Evolutionary conservation across 37 sponge, comb jelly and placozoan genomes (phyloP).

Genomic region (Hexactinellida sp.): DNA sequence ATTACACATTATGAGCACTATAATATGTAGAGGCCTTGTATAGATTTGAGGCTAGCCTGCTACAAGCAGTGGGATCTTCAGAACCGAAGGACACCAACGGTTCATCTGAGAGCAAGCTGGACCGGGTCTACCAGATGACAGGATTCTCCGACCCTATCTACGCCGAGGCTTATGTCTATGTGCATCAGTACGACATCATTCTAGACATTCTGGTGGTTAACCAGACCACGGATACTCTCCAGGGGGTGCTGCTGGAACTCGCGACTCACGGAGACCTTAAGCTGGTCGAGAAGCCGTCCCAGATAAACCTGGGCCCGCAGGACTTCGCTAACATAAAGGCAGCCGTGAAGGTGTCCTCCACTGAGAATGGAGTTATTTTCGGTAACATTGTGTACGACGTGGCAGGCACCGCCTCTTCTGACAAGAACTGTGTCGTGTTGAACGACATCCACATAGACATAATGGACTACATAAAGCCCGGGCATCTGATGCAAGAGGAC

Average conservation of each 20-base stretch:
- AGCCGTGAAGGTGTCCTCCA: conserved; percentile 82
- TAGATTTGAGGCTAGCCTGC: conserved; percentile 69
- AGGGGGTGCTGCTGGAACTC: conserved; percentile 85
- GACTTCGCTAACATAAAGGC: conserved; percentile 95
- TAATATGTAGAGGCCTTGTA: background rate
- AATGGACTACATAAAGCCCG: conserved; percentile 99
- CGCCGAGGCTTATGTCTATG: conserved; percentile 96
- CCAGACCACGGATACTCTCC: conserved; percentile 92
- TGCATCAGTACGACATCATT: conserved; percentile 98
- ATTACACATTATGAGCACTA: background rate
- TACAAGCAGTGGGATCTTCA: conserved; percentile 47
- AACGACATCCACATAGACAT: conserved; percentile 99
- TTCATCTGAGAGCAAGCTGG: background rate
- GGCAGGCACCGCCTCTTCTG: conserved; percentile 57
- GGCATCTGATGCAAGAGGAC: conserved; percentile 73
- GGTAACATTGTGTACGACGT: conserved; percentile 99
- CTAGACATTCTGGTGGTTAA: conserved; percentile 95
- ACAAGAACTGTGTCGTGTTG: conserved; percentile 92
- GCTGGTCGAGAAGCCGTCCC: conserved; percentile 84
- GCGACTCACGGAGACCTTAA: conserved; percentile 93
- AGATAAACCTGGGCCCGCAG: conserved; percentile 75
- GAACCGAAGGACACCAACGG: background rate
- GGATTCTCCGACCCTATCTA: conserved; percentile 99
- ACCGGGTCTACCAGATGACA: conserved; percentile 91
- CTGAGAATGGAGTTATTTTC: conserved; percentile 98